Conservation (phyloP, 1,140 invertebrate species). For the Lordiphosa collinella region DNA sequence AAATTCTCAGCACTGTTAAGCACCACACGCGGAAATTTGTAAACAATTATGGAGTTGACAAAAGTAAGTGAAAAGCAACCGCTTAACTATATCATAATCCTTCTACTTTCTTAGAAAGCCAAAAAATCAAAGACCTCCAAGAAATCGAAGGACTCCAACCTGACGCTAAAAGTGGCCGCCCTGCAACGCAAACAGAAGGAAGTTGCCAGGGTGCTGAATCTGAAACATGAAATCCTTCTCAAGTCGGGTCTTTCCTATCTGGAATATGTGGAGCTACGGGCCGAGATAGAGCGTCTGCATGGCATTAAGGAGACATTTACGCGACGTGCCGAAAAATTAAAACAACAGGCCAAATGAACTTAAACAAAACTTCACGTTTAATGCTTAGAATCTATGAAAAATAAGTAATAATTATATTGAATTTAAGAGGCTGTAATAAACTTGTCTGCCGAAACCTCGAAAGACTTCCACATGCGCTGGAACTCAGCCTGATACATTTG, state of each 20-base stretch:
- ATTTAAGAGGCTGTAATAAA: constrained; percentile 1
- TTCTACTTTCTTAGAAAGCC: constrained; percentile 25
- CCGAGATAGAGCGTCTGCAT: constrained; percentile 50
- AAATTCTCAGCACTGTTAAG: too few species aligned
- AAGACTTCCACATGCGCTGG: constrained; percentile 52
- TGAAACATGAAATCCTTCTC: constrained; percentile 55
- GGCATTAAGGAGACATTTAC: constrained; percentile 44
- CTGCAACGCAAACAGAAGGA: constrained; percentile 57
- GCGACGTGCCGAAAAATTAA: constrained; percentile 42
- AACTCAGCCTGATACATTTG: constrained; percentile 48
- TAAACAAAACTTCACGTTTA: not conserved
- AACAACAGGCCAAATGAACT: constrained; percentile 54
- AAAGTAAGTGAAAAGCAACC: constrained; percentile 1
- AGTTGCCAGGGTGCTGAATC: constrained; percentile 43
- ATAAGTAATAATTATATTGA: not conserved
- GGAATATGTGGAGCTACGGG: constrained; percentile 58
- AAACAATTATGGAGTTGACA: constrained; percentile 41
- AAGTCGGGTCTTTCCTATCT: constrained; percentile 60
- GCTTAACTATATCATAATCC: not conserved
- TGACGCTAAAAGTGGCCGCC: constrained; percentile 31
- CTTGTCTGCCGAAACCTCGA: constrained; percentile 1
- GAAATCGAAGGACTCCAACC: constrained; percentile 29
- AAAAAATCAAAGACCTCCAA: constrained; percentile 49
- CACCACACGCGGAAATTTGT: constrained; percentile 24
- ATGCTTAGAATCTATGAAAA: not conserved